Conservation (phyloP, 2,113 vertebrate genomes). For the Sminthopsis crassicaudata region DNA sequence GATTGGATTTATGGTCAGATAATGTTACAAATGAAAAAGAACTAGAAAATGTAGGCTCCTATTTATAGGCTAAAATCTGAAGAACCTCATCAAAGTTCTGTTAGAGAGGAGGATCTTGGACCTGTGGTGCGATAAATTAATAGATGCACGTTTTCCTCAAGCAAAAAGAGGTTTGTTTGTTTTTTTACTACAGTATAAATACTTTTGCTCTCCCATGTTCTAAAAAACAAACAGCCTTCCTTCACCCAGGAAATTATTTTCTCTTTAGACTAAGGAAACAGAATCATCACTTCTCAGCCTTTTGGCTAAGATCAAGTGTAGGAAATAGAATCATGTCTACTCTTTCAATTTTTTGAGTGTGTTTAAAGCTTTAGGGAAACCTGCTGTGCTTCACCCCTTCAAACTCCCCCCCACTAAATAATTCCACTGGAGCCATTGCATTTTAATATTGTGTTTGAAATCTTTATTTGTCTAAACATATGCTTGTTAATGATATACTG, state of each 20-base stretch:
- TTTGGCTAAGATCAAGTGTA: no score
- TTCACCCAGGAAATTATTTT: constrained; percentile 60
- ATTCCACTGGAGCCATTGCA: constrained; percentile 63
- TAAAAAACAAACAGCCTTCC: constrained; percentile 57
- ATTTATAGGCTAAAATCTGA: background rate
- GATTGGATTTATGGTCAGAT: background rate
- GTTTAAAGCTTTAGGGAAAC: constrained; percentile 64
- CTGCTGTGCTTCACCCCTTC: background rate
- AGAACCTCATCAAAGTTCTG: background rate
- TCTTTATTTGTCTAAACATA: constrained; percentile 58
- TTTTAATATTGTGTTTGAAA: constrained; percentile 72
- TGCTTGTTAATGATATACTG: constrained; percentile 60
- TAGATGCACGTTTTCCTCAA: background rate
- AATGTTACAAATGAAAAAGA: background rate
- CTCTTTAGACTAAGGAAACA: constrained; percentile 64
- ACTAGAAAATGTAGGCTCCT: background rate
- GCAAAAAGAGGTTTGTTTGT: constrained; percentile 35
- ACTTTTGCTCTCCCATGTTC: constrained; percentile 71
- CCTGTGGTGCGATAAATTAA: background rate
- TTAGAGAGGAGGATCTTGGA: background rate
- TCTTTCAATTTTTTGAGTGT: constrained; percentile 70
- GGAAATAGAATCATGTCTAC: constrained; percentile 58
- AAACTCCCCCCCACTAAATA: background rate
- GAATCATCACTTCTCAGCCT: no score
- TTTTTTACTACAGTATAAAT: constrained; percentile 59